phyloP scores from a whole-genome alignment of 2,797 vertebrate species.

The Poeciliopsis gracilis region DNA sequence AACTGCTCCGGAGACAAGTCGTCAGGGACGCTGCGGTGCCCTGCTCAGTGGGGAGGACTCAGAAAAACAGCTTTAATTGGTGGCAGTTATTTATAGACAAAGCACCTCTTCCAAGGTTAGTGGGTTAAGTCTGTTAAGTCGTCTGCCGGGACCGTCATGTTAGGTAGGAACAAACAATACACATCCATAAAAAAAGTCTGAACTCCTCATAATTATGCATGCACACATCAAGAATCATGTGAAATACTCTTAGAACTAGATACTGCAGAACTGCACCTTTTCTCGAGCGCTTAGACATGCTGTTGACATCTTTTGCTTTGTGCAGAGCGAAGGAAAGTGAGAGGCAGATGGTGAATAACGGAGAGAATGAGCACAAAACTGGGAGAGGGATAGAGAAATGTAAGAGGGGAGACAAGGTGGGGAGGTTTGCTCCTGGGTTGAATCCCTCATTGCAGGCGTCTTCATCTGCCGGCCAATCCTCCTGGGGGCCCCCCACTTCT shows the following conservation, averaged over 20 bases:
- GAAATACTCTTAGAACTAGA: constrained; percentile 18
- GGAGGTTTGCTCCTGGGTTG: constrained; percentile 70
- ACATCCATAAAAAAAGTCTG: constrained; percentile 38
- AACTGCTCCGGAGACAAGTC: constrained; percentile 68
- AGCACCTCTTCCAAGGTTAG: constrained; percentile 78
- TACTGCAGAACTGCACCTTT: constrained; percentile 30
- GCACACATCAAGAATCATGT: constrained; percentile 27
- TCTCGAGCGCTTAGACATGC: constrained; percentile 46
- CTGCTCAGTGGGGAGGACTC: constrained; percentile 73
- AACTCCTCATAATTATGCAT: constrained; percentile 37
- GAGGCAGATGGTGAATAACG: constrained; percentile 45
- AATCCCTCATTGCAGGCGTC: constrained; percentile 82
- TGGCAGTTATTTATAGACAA: constrained; percentile 80
- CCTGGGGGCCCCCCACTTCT: constrained; percentile 81
- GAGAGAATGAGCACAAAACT: constrained; percentile 41
- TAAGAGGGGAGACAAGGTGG: constrained; percentile 63
- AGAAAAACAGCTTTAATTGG: constrained; percentile 85
- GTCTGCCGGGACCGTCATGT: constrained; percentile 67
- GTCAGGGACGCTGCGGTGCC: constrained; percentile 69
- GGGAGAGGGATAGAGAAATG: constrained; percentile 31
- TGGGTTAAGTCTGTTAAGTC: constrained; percentile 76
- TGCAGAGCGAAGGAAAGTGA: constrained; percentile 37
- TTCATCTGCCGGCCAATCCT: constrained; percentile 83
- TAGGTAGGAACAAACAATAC: constrained; percentile 64
- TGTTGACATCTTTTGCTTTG: constrained; percentile 53